Evolutionary conservation across 2,113 vertebrate genomes (phyloP), one percentile per base, ranked within the genome.

Genomic region (Isurus oxyrinchus): DNA sequence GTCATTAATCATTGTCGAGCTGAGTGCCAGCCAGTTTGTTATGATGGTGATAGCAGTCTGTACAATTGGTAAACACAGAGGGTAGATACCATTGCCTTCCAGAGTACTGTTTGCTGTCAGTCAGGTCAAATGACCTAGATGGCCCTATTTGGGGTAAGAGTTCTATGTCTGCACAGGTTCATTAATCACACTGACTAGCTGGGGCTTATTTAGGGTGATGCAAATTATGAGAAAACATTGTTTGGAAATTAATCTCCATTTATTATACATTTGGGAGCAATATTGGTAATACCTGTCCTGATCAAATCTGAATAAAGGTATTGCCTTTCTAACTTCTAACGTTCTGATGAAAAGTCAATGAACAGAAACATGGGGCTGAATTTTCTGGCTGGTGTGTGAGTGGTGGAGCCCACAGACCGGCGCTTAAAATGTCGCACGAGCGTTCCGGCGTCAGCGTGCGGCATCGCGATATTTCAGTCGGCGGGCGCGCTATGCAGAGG

Each of bases 1-100:
- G 23, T 72, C 66, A 95, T 95, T 95, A 95, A 95, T 95, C 94
- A 95, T 66, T 72, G 66, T 95, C 44, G 11, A 31, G 25, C 66
- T 95, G 67, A 95, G 66, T 95, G 94, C 94, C 67, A 95, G 44
- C 94, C 49, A 95, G 13, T 53, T 31, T 72, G 94, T 95, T 67
- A 95, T 11, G 14, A 69, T 16, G 11, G 94, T 76, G 66, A 72
- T 95, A 31, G 94, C 44, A 95, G 94, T 95, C 67, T 27, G 11
- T 35, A 53, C 67, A 95, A 72, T 95, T 35, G 13, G 66, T 76
- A 53, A 27, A 72, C 94, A 95, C 94, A 35, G 94, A 95, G 67
- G 44, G 66, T 31, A 95, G 94, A 27, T 72, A 19, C 27, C 67
- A 76, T 14, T 95, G 94, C 94, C 67, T 53, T 27, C 23, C 49